Evolutionary conservation across 1,140 invertebrate genomes (phyloP), one percentile per base, ranked within the genome.

Genomic region (Micrasema longulum): DNA sequence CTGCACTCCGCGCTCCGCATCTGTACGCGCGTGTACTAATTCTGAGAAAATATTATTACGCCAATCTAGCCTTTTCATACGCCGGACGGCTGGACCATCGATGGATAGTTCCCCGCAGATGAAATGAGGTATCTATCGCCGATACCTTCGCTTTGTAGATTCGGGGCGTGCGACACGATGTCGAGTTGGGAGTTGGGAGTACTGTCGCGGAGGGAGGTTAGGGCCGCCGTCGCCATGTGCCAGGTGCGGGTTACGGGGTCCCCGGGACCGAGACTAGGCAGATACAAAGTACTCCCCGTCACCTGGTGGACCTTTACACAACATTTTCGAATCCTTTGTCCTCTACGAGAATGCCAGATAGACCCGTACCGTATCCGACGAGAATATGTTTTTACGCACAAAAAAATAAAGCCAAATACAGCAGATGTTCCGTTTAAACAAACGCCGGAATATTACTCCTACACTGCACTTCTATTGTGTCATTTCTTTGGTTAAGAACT

Each of bases 271-370:
- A 14, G 18, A 45, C 43, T 45, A 16, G 43, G n/a, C n/a, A 4
- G 18, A 14, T 45, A 45, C 12, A 45, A 14, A 38, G 36, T 45
- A 14, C 5, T 23, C 22, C 35, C 26, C 57, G 41, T 67, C 64
- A 67, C 64, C 64, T 67, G 64, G 64, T 41, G 45, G 64, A 67
- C 65, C 65, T 67, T 23, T 31, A 41, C 48, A 35, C 64, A 69
- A 75, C 69, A 67, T 75, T 71, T 62, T 36, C 26, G 67, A 74
- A 74, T 75, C 73, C 73, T 75, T 75, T 75, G 73, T 75, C 41
- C 68, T 7, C 43, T 14, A 63, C 57, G n/a, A 35, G 26, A 68
- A 43, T 72, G 69, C 67, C 73, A 69, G 69, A 75, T 72, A 74
- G 53, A 70, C 50, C 68, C 72, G 64, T 52, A 38, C 47, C 64